Evolutionary conservation across 2,113 vertebrate species (phyloP).

Genomic region (Nerophis ophidion): DNA sequence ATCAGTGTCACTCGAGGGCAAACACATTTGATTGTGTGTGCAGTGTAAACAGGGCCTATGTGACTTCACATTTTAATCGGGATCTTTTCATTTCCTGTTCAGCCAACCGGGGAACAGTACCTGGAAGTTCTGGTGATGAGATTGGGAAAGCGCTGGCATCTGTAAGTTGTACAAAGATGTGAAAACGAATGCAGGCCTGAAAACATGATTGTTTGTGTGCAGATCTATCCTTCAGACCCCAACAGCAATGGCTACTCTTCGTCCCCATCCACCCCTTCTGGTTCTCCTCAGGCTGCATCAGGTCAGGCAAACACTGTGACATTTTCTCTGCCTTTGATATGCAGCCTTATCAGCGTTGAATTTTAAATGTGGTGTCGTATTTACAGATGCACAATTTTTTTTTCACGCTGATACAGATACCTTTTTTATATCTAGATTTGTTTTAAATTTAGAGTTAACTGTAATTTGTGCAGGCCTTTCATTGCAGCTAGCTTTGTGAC

Average conservation of each 20-base stretch:
- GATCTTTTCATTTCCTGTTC: conserved; percentile 4
- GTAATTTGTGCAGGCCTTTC: too few species aligned
- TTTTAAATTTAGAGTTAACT: too few species aligned
- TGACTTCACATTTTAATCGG: not conserved
- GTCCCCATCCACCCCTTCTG: conserved; percentile 87
- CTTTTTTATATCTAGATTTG: too few species aligned
- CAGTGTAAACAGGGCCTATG: not conserved
- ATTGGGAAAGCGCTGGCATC: conserved; percentile 96
- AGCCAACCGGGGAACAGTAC: conserved; percentile 79
- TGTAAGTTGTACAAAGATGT: conserved; percentile 69
- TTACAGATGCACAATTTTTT: too few species aligned
- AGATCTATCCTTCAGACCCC: conserved; percentile 95
- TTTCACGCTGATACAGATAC: too few species aligned
- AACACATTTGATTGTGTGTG: too few species aligned
- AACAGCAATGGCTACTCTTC: conserved; percentile 89
- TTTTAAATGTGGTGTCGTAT: not conserved
- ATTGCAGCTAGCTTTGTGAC: too few species aligned
- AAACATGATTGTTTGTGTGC: conserved; percentile 24
- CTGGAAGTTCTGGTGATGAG: conserved; percentile 91
- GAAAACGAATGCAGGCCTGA: not conserved
- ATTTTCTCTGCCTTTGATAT: conserved; percentile 6
- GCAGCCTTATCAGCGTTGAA: not conserved
- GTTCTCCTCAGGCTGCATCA: conserved; percentile 90
- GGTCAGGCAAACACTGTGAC: conserved; percentile 68
- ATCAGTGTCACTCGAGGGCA: too few species aligned